Evolutionary conservation across 2,113 vertebrate genomes (phyloP), one percentile per base, ranked within the genome.

Genomic region (Prochilodus magdalenae): DNA sequence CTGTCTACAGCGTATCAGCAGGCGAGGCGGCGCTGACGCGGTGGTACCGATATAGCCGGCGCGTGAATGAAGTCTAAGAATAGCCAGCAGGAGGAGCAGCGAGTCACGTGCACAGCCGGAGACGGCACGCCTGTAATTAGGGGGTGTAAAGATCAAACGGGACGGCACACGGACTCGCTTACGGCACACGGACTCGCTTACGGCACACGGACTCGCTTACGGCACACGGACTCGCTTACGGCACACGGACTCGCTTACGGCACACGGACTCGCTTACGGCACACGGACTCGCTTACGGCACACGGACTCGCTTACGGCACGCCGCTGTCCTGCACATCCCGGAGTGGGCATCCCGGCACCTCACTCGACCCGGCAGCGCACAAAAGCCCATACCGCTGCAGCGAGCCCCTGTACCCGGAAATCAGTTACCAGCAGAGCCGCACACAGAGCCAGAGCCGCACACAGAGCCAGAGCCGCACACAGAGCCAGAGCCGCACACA

Each of bases 391-490:
- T 75, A 67, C 75, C 26, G 40, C 62, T 60, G 53, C 67, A 74
- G 55, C 71, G 63, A 16, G 60, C 69, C 73, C 63, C 75, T 63
- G 83, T 72, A 73, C 82, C 80, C 77, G 63, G 66, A 63, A 53
- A 70, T 84, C 85, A 80, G 49, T 47, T 30, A 49, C 59, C 59
- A 57, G 60, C 59, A 80, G 49, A 36, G 29, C 44, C 47, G 44
- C 22, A 40, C 14, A 26, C 75, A 72, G 74, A 72, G 66, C 74
- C 75, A 78, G 81, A 51, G 81, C 71, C 65, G 33, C n/a, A n/a
- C n/a, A n/a, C n/a, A n/a, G n/a, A n/a, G n/a, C n/a, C 59, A 79
- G 49, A 36, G 29, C 44, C 47, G 44, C 22, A 40, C 14, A 26
- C 75, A 72, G 74, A 72, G 66, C 74, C 75, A 78, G 81, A 51